Conservation (phyloP, 2,888 invertebrate species). For the Ochlodes sylvanus region DNA sequence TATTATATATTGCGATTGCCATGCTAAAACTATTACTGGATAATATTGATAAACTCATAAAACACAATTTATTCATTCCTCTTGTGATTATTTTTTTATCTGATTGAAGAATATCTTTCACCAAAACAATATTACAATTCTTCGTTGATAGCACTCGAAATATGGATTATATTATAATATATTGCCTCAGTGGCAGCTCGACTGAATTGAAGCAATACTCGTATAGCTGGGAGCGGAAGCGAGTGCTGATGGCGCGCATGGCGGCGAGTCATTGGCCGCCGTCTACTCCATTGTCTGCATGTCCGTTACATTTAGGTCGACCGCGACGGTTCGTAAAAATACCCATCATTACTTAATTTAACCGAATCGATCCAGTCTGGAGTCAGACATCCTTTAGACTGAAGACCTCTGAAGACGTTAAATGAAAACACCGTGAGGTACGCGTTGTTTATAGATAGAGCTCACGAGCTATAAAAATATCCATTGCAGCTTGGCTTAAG, state of each 20-base stretch:
- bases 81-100: not conserved
- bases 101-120: no score
- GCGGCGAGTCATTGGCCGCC: constrained; percentile 25
- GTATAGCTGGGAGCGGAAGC: constrained; percentile 12
- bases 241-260: constrained; percentile 1
- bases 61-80: no score
- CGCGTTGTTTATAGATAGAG: no score
- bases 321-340: not conserved
- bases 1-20: not conserved
- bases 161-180: not conserved
- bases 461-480: no score
- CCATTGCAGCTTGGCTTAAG: no score
- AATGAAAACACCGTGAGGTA: not conserved
- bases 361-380: not conserved
- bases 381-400: no score
- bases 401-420: not conserved
- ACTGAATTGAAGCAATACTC: constrained; percentile 2
- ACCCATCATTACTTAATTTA: not conserved
- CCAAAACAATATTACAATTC: no score
- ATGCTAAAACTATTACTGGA: not conserved
- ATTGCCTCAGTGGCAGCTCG: not conserved
- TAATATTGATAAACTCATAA: not conserved
- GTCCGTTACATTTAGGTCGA: constrained; percentile 4
- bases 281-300: constrained; percentile 22
- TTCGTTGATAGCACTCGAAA: not conserved